Base-by-base conservation (phyloP, 2,797 vertebrate genomes). In the Molothrus ater region DNA sequence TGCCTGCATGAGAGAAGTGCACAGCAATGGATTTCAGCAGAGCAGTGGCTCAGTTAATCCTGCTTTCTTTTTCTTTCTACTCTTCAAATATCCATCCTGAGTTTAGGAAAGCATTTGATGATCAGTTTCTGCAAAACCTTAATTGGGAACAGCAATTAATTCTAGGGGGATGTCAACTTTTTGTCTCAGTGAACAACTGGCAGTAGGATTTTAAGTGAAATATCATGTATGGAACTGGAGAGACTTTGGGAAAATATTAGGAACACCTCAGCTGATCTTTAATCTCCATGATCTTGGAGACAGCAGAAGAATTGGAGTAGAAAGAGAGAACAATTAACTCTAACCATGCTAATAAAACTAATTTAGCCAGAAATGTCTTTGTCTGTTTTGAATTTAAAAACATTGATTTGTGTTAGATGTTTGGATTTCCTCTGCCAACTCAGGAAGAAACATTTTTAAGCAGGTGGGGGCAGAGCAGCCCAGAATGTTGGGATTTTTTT, bases 351-450 rank as follows among this genome's bases (percentile, higher is more conserved):
- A 61, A 81, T 69, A 53, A 61, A 82, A 74, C 7, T 24, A 47
- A 36, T 73, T 54, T 50, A 40, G 20, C 42, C 54, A 80, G 69
- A 65, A 73, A 80, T 76, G 7, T 57, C 38, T 5, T 9, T 36
- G 22, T 17, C 5, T 16, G 15, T 25, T 76, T 86, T 43, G 28
- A 64, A 76, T 69, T 71, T 4, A 0, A 80, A 66, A 74, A 20
- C 3, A 15, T 4, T 2, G 4, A 5, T 38, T 32, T 9, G 1
- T 45, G 53, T 60, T 51, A 38, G 51, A 31, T 1, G 1, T 45
- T 72, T 36, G 24, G 29, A 17, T 71, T 64, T 48, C 28, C 25
- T 87, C 71, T 54, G 48, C 53, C 61, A 74, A n/a, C 48, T 64
- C 48, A 28, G 7, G 22, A 75, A 69, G 57, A 43, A 64, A 24